Base-by-base conservation (phyloP, 2,888 invertebrate species). In the Phyllotreta cruciferae region DNA sequence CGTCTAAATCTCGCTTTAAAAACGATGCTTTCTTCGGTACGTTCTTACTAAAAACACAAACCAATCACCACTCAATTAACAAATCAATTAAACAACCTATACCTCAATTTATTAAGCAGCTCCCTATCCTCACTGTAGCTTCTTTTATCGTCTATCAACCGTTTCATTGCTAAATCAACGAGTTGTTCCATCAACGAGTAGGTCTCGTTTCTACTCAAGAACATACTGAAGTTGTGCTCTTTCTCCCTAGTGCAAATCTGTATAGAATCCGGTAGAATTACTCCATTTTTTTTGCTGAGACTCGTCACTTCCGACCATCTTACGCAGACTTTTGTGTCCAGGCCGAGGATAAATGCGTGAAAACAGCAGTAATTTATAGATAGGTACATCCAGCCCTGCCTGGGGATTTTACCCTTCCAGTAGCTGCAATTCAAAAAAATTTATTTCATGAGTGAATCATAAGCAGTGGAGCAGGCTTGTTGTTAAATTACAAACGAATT, bases 321-420 rank as follows among this genome's bases (percentile, higher is more conserved):
- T 61, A 98, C 87, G 70, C 92, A 90, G 52, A 96, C 85, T 75
- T 76, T 92, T 3, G 93, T 94, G 80, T 97, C 95, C 63, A 87
- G 90, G 6, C 97, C 96, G 81, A 98, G 86, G 76, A 98, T 90
- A 78, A 93, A 96, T 0, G 98, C 94, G 81, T 98, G 93, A 82
- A 98, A 99, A 79, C 96, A 96, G 79, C 98, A 86, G 80, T 96
- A 94, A 79, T 96, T 95, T 38, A 98, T 90, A 13, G 97, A 96
- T n/a, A 98, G 86, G 79, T 98, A 99, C 79, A 98, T 85, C 90
- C 96, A 95, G 37, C 98, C 98, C 83, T 98, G 98, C n/a, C 94
- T 85, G 0, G 97, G 98, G 71, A 98, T 85, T 79, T 90, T 90
- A 38, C 93, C 91, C 81, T 95, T 96, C 90, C 95, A 93, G 78